These are phyloP conservation scores for Capromys pilorides DNA, from an alignment of 2,797 vertebrate genomes.

Conservation along the genomic window DNA sequence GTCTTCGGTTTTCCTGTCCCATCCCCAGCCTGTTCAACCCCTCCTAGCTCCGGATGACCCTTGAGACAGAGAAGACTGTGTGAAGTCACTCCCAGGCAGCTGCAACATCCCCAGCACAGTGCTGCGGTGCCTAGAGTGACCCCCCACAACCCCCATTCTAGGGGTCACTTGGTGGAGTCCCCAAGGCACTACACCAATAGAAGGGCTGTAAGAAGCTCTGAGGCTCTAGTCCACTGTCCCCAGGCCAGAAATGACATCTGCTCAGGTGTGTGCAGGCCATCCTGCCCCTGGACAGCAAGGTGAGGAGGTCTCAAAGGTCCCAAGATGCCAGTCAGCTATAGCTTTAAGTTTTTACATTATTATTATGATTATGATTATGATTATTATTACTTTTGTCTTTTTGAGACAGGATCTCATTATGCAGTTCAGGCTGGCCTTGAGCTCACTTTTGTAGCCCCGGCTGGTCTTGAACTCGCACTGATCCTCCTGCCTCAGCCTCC, in stretches of 20 bases:
- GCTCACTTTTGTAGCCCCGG: too few species aligned
- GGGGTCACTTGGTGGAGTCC: constrained; percentile 20
- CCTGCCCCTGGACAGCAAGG: not conserved
- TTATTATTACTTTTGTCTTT: too few species aligned
- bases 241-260: not conserved
- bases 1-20: not conserved
- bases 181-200: not conserved
- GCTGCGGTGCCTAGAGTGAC: constrained; percentile 51
- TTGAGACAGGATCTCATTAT: too few species aligned
- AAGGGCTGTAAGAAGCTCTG: not conserved
- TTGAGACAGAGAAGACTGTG: constrained; percentile 61
- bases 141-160: constrained; percentile 45
- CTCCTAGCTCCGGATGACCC: not conserved
- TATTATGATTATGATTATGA: too few species aligned
- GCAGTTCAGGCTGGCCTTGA: too few species aligned
- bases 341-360: too few species aligned
- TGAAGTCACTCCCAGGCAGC: constrained; percentile 68
- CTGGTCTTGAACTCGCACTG: too few species aligned
- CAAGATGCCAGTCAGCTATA: not conserved
- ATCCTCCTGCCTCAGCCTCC: too few species aligned
- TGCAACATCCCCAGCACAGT: constrained; percentile 56
- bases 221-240: not conserved
- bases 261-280: not conserved
- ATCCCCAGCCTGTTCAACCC: not conserved
- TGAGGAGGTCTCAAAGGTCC: not conserved